phyloP scores from a whole-genome alignment of 1,140 invertebrate species.

The Macrotrachela quadricornifera region DNA sequence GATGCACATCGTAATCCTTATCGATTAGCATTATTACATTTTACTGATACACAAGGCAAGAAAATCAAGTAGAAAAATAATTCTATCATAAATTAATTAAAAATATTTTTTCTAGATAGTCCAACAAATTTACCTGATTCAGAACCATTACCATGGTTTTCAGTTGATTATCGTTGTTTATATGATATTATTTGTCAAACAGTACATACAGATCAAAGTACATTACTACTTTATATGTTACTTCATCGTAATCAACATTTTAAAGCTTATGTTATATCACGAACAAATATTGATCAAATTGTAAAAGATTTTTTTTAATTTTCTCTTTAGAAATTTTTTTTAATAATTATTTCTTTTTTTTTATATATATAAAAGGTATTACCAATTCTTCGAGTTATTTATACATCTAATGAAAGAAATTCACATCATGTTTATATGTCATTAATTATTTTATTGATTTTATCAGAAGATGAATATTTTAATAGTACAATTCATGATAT shows the following conservation, averaged over 20 bases:
- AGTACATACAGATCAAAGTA: conserved; percentile 66
- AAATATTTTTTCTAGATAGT: conserved; percentile 23
- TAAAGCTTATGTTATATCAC: conserved; percentile 61
- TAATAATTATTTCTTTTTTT: too few relatives aligned
- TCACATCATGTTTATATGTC: conserved; percentile 99
- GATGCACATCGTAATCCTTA: conserved; percentile 42
- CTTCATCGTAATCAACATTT: conserved; percentile 71
- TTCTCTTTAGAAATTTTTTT: too few relatives aligned
- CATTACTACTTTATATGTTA: conserved; percentile 72
- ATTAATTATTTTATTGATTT: conserved; percentile 77
- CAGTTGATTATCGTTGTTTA: conserved; percentile 52
- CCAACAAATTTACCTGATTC: conserved; percentile 14
- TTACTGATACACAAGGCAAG: conserved; percentile 47
- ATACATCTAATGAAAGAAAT: conserved; percentile 38
- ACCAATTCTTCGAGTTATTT: conserved; percentile 74
- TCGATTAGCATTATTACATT: conserved; percentile 56
- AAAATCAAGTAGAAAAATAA: too few relatives aligned
- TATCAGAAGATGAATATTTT: conserved; percentile 86
- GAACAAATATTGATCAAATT: conserved; percentile 62
- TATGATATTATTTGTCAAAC: conserved; percentile 53
- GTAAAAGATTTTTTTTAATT: too few relatives aligned
- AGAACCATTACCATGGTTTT: conserved; percentile 41
- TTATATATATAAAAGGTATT: conserved; percentile 59
- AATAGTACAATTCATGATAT: conserved; percentile 80
- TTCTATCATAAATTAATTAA: neutral